These are phyloP conservation scores for Hemicordylus capensis DNA, from an alignment of 2,113 vertebrate genomes.

Conservation along the genomic window DNA sequence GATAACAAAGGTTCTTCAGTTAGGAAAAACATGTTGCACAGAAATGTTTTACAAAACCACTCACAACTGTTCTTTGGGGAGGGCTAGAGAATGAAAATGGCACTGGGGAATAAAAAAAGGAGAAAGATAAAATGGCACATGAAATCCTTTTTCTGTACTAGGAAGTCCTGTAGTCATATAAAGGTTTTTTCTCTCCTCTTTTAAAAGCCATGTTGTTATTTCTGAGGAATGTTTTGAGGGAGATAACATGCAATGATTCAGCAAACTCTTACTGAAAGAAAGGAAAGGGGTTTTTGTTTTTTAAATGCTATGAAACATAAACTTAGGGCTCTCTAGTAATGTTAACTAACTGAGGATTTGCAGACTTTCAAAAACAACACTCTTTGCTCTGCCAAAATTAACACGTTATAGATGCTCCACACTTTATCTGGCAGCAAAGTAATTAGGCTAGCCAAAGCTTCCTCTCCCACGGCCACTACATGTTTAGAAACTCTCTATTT, in stretches of 20 bases:
- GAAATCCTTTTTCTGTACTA: background rate
- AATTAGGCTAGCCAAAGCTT: background rate
- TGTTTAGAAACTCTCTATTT: background rate
- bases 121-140: background rate
- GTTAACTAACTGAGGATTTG: background rate
- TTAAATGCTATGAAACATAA: slow-evolving; percentile 5
- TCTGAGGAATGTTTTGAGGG: slow-evolving; percentile 11
- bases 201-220: slow-evolving; percentile 1
- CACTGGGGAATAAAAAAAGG: slow-evolving; percentile 14
- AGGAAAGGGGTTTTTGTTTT: background rate
- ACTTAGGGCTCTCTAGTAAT: background rate
- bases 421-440: background rate
- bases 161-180: background rate
- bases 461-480: too few relatives aligned
- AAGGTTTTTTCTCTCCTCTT: slow-evolving; percentile 1
- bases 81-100: background rate
- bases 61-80: slow-evolving; percentile 21
- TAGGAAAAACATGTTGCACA: slow-evolving; percentile 42
- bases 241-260: slow-evolving; percentile 2
- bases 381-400: slow-evolving; percentile 40
- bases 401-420: slow-evolving; percentile 23
- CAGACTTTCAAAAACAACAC: slow-evolving; percentile 15
- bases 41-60: slow-evolving; percentile 44
- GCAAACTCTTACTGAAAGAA: background rate
- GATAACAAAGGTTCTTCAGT: slow-evolving; percentile 36